These are phyloP conservation scores for Pelobates cultripes DNA, from an alignment of 2,797 vertebrate species.

Conservation along the genomic window DNA sequence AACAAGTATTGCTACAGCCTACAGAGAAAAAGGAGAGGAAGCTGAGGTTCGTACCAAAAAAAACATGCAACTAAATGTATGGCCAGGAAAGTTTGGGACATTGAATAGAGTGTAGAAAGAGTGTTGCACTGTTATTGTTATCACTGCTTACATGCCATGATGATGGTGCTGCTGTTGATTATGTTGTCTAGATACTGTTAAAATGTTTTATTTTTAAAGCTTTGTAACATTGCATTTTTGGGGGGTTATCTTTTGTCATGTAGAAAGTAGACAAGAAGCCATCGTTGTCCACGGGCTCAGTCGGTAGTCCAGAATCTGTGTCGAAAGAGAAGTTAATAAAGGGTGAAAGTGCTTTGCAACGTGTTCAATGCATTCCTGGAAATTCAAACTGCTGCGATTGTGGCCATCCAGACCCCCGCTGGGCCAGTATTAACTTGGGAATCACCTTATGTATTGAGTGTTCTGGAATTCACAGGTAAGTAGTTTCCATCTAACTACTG, in stretches of 20 bases:
- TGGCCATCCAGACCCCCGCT: conserved; percentile 89
- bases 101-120: too few species aligned
- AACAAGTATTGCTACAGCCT: conserved; percentile 96
- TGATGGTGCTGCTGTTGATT: too few species aligned
- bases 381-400: conserved; percentile 93
- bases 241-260: conserved; percentile 10
- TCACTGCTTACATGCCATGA: too few species aligned
- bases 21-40: conserved; percentile 91
- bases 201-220: too few species aligned
- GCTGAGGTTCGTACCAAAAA: conserved; percentile 77
- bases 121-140: too few species aligned
- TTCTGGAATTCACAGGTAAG: conserved; percentile 83
- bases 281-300: conserved; percentile 87
- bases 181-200: too few species aligned
- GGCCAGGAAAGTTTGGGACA: too few species aligned
- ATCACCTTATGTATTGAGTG: conserved; percentile 90
- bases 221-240: too few species aligned
- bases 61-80: background rate
- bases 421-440: conserved; percentile 98
- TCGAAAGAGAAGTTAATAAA: conserved; percentile 86
- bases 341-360: conserved; percentile 91
- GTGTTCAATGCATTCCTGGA: conserved; percentile 88
- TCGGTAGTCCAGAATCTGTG: conserved; percentile 90
- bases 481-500: background rate
- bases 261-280: conserved; percentile 93